Percentiles rank a stretch among this genome's conserved stretches.
phyloP scores from a whole-genome alignment of 2,797 vertebrate genomes.

The Tinamus major region DNA sequence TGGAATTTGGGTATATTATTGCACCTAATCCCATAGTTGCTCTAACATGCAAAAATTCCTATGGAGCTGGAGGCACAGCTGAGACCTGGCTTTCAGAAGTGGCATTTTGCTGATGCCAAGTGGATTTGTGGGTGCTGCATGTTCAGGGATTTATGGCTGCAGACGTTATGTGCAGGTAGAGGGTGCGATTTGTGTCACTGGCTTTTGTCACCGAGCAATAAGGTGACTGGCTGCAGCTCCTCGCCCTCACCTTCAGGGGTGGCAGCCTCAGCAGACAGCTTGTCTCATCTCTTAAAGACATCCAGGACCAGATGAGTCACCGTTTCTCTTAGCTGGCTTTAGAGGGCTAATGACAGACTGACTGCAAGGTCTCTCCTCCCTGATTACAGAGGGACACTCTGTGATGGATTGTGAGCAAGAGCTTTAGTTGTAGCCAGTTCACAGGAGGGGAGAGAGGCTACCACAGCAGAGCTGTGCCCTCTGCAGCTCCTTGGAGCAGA shows the following conservation, averaged over 20 bases:
- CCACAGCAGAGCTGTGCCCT: fast-evolving
- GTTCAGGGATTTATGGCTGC: not conserved
- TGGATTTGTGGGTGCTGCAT: not conserved
- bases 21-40: constrained; percentile 38
- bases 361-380: not conserved
- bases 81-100: constrained; percentile 6
- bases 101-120: constrained; percentile 16
- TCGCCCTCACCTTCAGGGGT: not conserved
- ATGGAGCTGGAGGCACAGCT: not conserved
- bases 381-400: fast-evolving
- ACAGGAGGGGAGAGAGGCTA: not conserved
- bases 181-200: not conserved
- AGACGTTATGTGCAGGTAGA: not conserved
- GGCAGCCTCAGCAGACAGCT: not conserved
- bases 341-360: not conserved
- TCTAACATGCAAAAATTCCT: constrained; percentile 51
- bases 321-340: not conserved
- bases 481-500: not conserved
- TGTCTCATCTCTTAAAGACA: not conserved
- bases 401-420: not conserved
- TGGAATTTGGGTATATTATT: not conserved
- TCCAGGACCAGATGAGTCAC: not conserved
- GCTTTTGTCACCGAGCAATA: not conserved
- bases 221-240: fast-evolving
- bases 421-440: not conserved